A percentile compares a stretch with the other conserved stretches of the same genome.
phyloP scores from a whole-genome alignment of 2,888 invertebrate species.

The Sphaerophoria taeniata region DNA sequence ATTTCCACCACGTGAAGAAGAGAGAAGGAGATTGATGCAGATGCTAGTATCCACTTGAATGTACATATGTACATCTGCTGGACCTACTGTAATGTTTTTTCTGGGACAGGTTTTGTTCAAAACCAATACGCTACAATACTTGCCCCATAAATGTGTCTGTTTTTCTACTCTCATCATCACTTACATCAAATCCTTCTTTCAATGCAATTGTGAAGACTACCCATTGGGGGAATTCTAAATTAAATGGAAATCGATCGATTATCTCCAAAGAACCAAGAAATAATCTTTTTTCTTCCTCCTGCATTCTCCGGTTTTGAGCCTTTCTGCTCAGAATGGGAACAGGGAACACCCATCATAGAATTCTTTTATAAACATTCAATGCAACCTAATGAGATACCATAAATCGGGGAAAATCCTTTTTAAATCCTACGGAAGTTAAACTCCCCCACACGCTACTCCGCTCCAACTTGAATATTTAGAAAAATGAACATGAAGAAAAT shows the following conservation, averaged over 20 bases:
- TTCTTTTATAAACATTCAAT: constrained; percentile 57
- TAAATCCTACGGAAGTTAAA: constrained; percentile 31
- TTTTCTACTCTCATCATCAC: too few species aligned
- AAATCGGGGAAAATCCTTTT: constrained; percentile 57
- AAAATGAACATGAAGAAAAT: not conserved
- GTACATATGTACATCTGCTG: too few species aligned
- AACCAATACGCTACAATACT: too few species aligned
- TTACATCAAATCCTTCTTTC: too few species aligned
- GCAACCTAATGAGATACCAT: constrained; percentile 65
- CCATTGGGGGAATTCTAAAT: not conserved
- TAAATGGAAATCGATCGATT: constrained; percentile 29
- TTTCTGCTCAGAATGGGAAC: not conserved
- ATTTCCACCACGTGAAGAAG: too few species aligned
- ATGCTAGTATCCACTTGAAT: too few species aligned
- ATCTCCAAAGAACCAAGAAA: constrained; percentile 12
- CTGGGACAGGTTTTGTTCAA: too few species aligned
- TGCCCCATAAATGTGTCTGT: too few species aligned
- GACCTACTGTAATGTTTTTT: too few species aligned
- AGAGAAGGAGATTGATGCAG: too few species aligned
- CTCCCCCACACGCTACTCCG: constrained; percentile 7
- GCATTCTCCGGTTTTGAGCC: not conserved
- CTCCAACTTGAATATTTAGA: not conserved
- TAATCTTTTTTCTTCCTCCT: constrained; percentile 3
- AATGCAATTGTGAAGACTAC: not conserved
- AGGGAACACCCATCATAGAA: constrained; percentile 7